Evolutionary conservation across 2,888 invertebrate species (phyloP), one percentile per base, ranked within the genome.

Genomic region (Amphimallon solstitiale): DNA sequence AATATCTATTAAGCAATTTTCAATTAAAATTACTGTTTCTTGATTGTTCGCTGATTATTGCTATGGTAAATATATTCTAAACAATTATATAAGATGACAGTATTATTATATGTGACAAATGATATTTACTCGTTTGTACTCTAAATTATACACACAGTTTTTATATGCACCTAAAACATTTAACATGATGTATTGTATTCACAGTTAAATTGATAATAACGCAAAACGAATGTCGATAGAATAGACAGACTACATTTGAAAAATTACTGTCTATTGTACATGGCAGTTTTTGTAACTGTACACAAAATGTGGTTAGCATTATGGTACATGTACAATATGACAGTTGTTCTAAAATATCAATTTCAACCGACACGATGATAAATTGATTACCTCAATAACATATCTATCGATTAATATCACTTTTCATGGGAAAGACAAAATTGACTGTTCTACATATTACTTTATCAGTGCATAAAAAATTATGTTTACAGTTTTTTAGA

Each of bases 151-250:
- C 19, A 19, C 35, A 35, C 12, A 6, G 9, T 9, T 17, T 45
- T 45, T n/a, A 45, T n/a, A 23, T 7, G 12, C 19, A 21, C 12
- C 29, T 29, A 29, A 4, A 23, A 23, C 29, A 29, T 29, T 29
- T 29, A 29, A 5, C 5, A 5, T 29, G 29, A 29, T 5, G 6
- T 21, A n/a, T 48, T 10, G 7, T 21, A 48, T 43, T 56, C 23
- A 56, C 56, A 56, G 56, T 35, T 43, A 62, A 62, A 62, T 62
- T 37, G 62, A 37, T 62, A 62, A 62, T 62, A 19, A 37, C 29
- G 35, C 48, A 62, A 34, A 48, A 37, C 49, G 62, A 49, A 34
- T 14, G 62, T 21, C 6, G 46, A 21, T 19, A 46, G 34, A 46
- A 49, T 49, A 21, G 48, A 48, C 7, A 3, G n/a, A 21, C 4